Evolutionary conservation across 2,888 invertebrate genomes (phyloP).

Genomic region (Perizoma flavofasciatum): DNA sequence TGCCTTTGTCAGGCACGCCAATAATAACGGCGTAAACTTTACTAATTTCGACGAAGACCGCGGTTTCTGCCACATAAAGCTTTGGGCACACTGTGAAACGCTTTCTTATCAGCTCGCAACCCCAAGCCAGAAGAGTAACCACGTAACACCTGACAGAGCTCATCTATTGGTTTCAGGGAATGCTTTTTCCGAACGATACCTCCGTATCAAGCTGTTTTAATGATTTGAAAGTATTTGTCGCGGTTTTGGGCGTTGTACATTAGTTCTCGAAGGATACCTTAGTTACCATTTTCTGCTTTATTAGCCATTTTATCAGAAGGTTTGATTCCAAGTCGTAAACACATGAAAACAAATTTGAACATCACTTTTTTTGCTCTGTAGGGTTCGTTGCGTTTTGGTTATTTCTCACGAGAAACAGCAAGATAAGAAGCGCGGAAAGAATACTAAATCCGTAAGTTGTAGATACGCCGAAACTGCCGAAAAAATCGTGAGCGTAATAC

Average conservation of each 20-base stretch:
- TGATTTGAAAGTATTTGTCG: too few relatives aligned
- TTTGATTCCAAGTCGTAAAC: too few relatives aligned
- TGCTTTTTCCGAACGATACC: too few relatives aligned
- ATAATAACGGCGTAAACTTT: conserved; percentile 74
- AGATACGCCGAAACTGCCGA: conserved; percentile 32
- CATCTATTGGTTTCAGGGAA: too few relatives aligned
- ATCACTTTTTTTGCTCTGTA: conserved; percentile 4
- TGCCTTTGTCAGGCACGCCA: conserved; percentile 68
- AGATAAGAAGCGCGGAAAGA: conserved; percentile 32
- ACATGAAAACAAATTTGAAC: too few relatives aligned
- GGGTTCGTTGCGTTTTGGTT: conserved; percentile 18
- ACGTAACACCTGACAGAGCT: too few relatives aligned
- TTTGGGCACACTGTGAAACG: conserved; percentile 5
- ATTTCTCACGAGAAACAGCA: conserved; percentile 21
- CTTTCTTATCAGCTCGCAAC: neutral
- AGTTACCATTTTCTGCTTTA: too few relatives aligned
- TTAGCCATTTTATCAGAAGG: too few relatives aligned
- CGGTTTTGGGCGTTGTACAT: too few relatives aligned
- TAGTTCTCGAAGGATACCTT: too few relatives aligned
- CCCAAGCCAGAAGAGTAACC: too few relatives aligned
- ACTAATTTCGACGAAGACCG: conserved; percentile 68
- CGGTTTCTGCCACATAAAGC: conserved; percentile 37
- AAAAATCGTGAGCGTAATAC: conserved; percentile 38
- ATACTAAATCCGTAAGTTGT: conserved; percentile 37
- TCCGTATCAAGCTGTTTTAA: too few relatives aligned